phyloP scores from a whole-genome alignment of 2,888 invertebrate species.

The Sceliomorpha sp. region DNA sequence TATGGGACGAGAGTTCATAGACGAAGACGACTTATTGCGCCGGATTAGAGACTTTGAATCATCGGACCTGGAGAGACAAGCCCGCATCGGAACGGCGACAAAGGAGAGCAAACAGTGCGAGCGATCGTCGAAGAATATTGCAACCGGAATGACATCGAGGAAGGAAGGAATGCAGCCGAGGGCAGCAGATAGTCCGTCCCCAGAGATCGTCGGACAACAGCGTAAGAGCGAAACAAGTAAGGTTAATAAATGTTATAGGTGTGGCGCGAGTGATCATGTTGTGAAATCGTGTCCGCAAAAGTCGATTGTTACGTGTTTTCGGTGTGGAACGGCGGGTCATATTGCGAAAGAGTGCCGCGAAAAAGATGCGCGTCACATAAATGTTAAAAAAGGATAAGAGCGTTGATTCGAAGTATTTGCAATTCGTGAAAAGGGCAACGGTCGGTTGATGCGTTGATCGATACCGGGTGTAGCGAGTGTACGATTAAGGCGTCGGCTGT shows the following conservation, averaged over 20 bases:
- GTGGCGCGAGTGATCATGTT: slow-evolving; percentile 6
- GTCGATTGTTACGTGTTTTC: neutral
- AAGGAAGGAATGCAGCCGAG: neutral
- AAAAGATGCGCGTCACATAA: too few relatives aligned
- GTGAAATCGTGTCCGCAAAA: slow-evolving; percentile 5
- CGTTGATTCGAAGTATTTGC: too few relatives aligned
- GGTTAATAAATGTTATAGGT: slow-evolving; percentile 3
- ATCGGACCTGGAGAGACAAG: slow-evolving; percentile 5
- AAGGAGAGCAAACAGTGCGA: neutral
- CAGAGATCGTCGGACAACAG: too few relatives aligned
- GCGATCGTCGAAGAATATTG: too few relatives aligned
- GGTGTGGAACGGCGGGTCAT: neutral
- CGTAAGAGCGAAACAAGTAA: too few relatives aligned
- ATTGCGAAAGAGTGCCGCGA: neutral
- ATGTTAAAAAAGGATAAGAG: neutral
- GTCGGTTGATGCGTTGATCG: too few relatives aligned
- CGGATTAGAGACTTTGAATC: slow-evolving; percentile 1
- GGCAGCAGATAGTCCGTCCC: neutral
- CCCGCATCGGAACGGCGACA: neutral
- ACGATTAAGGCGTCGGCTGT: too few relatives aligned
- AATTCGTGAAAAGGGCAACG: neutral
- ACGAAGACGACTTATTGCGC: slow-evolving; percentile 1
- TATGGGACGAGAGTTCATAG: slow-evolving; percentile 1
- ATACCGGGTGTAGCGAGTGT: too few relatives aligned
- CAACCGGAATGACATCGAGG: too few relatives aligned